Base-by-base conservation (phyloP, 1,140 invertebrate species). In the Pachypeltis micranthus region DNA sequence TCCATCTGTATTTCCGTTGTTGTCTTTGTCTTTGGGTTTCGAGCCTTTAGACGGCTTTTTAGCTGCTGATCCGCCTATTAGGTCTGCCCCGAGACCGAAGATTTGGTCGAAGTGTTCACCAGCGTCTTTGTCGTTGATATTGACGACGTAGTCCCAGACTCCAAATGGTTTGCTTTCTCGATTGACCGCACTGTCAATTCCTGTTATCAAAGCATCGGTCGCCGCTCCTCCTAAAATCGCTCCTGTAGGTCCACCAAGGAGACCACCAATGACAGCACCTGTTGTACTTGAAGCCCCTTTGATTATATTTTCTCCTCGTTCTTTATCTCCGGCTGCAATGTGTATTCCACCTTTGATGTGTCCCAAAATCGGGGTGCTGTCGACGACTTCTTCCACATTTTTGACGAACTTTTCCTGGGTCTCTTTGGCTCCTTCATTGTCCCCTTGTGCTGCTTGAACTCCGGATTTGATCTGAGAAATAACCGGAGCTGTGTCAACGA, bases 331-430 rank as follows among this genome's bases (percentile, higher is more conserved):
- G 2, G 44, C 29, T 12, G 44, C 44, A 4, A 61, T 44, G 21
- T 61, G 60, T 2, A 61, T 61, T 2, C 60, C 60, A 4, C 34
- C 60, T 26, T 61, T 61, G 34, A 61, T 61, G 44, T 61, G 60
- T 2, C 60, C 60, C 2, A 61, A n/a, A n/a, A 61, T 21, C 2
- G 60, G 60, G 14, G 44, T 47, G 26, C 25, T 47, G 44, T 61
- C 60, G 2, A 44, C 60, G 7, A 61, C 60, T 23, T 12, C 31
- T 44, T 61, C 60, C 4, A 51, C 7, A 21, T 60, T 34, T 16
- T 60, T 4, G 23, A 44, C 7, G 31, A 60, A 60, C 21, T 39
- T 2, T 24, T 60, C 59, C 24, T 60, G 59, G 12, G 47, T 51
- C 47, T 51, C 23, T 21, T 51, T 51, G 47, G 47, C 47, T 21